phyloP scores from a whole-genome alignment of 2,888 invertebrate species.

The Meiosimyza platycephala region DNA sequence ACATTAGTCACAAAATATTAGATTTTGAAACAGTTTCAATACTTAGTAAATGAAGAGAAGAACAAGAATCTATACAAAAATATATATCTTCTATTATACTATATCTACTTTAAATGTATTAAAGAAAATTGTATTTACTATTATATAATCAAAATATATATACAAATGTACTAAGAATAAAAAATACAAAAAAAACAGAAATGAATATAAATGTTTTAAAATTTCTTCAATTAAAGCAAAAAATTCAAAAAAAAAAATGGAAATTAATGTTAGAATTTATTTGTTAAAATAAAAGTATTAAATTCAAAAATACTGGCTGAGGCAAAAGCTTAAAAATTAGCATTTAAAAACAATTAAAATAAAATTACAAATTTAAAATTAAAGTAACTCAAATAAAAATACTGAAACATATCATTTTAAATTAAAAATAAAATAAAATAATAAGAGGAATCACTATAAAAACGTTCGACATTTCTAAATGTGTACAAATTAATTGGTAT shows the following conservation, averaged over 20 bases:
- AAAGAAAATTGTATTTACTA: constrained; percentile 15
- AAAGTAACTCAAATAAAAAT: neutral
- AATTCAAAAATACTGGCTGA: constrained; percentile 56
- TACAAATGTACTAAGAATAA: neutral
- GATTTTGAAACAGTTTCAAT: constrained; percentile 16
- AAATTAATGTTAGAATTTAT: constrained; percentile 34
- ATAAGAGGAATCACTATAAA: neutral
- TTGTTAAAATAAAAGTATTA: constrained; percentile 11
- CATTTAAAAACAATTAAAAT: constrained; percentile 32
- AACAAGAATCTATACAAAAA: constrained; percentile 14
- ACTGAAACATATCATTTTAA: no score
- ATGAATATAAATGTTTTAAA: constrained; percentile 16
- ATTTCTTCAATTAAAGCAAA: constrained; percentile 12
- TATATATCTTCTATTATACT: constrained; percentile 30
- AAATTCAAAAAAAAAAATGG: constrained; percentile 14
- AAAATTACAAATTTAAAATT: neutral
- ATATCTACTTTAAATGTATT: constrained; percentile 32
- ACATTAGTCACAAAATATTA: constrained; percentile 15
- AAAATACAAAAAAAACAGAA: neutral
- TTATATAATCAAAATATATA: neutral
- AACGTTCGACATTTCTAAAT: constrained; percentile 30
- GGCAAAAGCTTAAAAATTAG: constrained; percentile 56
- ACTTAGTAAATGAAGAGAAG: constrained; percentile 22
- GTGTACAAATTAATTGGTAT: constrained; percentile 32
- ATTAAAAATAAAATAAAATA: no score